Evolutionary conservation across 2,113 vertebrate genomes (phyloP), one percentile per base, ranked within the genome.

Genomic region (Blennius ocellaris): DNA sequence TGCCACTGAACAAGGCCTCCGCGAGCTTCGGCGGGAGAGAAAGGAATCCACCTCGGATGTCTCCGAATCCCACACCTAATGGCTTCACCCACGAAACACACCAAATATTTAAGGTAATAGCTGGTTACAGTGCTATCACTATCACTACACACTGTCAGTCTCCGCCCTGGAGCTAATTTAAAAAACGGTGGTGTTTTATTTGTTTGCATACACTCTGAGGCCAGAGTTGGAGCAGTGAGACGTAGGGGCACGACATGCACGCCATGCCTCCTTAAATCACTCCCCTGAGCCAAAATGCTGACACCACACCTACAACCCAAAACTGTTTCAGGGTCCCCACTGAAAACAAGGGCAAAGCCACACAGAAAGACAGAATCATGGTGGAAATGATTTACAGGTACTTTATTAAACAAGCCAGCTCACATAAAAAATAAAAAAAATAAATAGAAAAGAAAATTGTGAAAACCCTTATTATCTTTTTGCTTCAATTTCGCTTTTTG

Each of bases 71-170:
- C 72, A 70, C 57, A 16, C 69, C 77, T 69, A 76, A 30, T 60
- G 70, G 85, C 54, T 65, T 92, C 71, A 80, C 71, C 86, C 65
- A 80, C 85, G 89, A 88, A 90, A 91, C 82, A 57, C 68, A 83
- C 83, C 87, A 92, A 94, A 93, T 94, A 94, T 94, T 94, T 92
- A 83, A 81, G 80, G 77, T 93, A 93, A 93, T 93, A 89, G 89
- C 72, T 88, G 78, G 89, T 92, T 90, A 93, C 92, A 87, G 91
- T 38, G 85, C 79, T 90, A 84, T 92, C 86, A 81, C 81, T 61
- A 78, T 53, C 80, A 65, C 76, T 76, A 76, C 69, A 74, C 89
- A 74, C 89, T 93, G 90, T 93, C 93, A 93, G 68, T 87, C 89
- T 88, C 59, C 63, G 76, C 79, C 83, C 84, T 71, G 53, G 17